Conservation (phyloP, 1,140 invertebrate species). For the Daktulosphaira vitifoliae region DNA sequence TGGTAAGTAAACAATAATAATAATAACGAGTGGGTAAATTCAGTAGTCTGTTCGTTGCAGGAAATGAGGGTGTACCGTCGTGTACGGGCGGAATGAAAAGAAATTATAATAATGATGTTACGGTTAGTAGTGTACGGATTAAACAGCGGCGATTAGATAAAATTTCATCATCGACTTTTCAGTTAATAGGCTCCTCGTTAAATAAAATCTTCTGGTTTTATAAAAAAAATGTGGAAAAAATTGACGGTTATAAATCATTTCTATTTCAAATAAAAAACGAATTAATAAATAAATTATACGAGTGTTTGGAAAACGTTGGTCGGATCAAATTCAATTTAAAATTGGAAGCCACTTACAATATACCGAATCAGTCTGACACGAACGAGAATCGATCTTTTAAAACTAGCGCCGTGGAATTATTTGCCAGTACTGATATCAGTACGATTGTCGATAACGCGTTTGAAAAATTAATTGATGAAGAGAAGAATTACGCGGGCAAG, state of each 20-base stretch:
- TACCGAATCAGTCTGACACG: neutral
- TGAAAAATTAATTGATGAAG: neutral
- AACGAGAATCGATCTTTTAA: neutral
- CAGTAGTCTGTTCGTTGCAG: too few species aligned
- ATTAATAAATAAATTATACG: neutral
- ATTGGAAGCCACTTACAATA: neutral
- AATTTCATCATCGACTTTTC: too few species aligned
- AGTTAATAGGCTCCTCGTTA: neutral
- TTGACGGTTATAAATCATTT: neutral
- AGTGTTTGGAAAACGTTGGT: neutral
- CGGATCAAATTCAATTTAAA: neutral
- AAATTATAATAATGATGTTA: too few species aligned
- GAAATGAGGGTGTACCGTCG: too few species aligned
- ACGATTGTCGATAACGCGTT: neutral
- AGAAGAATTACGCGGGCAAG: neutral
- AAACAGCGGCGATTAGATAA: too few species aligned
- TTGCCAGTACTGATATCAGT: neutral
- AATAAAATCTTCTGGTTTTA: conserved; percentile 1
- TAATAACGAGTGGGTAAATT: too few species aligned
- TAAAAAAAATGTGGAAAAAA: neutral
- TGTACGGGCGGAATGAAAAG: too few species aligned
- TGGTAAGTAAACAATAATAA: too few species aligned
- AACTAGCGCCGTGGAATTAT: neutral
- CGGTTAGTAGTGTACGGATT: too few species aligned
- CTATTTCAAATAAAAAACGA: neutral